Percentiles rank a stretch among this genome's conserved stretches.
phyloP scores from a whole-genome alignment of 2,888 invertebrate genomes.

The Phaedon cochleariae region DNA sequence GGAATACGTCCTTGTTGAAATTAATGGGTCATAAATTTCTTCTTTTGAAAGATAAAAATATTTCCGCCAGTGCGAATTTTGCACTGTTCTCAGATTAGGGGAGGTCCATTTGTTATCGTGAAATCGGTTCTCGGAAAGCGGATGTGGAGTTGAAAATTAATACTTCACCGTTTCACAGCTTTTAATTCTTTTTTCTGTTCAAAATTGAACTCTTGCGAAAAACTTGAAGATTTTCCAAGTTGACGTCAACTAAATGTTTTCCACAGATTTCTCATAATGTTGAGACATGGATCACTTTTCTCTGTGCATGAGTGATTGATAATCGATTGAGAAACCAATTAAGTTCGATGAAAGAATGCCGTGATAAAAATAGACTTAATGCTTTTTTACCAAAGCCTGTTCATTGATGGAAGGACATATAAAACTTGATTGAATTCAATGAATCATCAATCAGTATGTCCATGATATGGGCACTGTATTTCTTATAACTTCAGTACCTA shows the following conservation, averaged over 20 bases:
- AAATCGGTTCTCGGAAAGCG: constrained; percentile 1
- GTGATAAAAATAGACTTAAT: no score
- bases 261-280: not conserved
- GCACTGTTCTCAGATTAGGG: constrained; percentile 30
- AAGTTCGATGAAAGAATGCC: not conserved
- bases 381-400: no score
- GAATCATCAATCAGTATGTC: no score
- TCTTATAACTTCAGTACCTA: no score
- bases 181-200: not conserved
- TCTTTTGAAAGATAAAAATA: constrained; percentile 28
- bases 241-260: not conserved
- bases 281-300: not conserved
- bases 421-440: no score
- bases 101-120: constrained; percentile 31
- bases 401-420: no score
- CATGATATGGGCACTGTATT: no score
- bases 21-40: constrained; percentile 33
- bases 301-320: not conserved
- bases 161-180: not conserved
- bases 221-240: not conserved
- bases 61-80: constrained; percentile 26
- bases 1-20: constrained; percentile 30
- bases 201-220: not conserved
- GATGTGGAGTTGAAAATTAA: constrained; percentile 8
- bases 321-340: not conserved